Conservation (phyloP, 2,888 invertebrate genomes). For the Limenitis camilla region DNA sequence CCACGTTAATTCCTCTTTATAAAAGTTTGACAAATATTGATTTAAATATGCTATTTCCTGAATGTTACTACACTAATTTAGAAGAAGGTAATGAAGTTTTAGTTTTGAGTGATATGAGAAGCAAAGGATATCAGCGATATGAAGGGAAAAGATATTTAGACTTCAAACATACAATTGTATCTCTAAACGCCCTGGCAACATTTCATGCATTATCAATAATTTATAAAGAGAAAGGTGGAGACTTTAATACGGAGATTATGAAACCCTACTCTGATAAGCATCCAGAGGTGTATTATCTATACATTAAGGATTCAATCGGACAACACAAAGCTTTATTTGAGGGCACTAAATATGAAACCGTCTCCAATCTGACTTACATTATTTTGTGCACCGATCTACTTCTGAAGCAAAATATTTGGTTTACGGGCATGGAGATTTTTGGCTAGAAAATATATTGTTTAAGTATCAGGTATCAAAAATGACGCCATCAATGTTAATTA, state of each 20-base stretch:
- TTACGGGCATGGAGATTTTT: constrained; percentile 27
- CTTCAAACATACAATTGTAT: constrained; percentile 17
- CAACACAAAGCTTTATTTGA: constrained; percentile 17
- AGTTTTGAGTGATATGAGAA: constrained; percentile 24
- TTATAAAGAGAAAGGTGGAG: constrained; percentile 13
- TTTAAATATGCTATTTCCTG: constrained; percentile 18
- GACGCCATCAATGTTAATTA: neutral
- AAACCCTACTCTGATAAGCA: constrained; percentile 16
- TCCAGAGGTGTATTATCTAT: constrained; percentile 8
- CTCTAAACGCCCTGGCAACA: constrained; percentile 19
- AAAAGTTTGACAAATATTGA: constrained; percentile 11
- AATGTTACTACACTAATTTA: constrained; percentile 21
- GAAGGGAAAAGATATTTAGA: constrained; percentile 19
- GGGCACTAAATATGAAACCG: constrained; percentile 15
- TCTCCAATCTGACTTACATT: constrained; percentile 6
- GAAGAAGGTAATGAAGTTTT: constrained; percentile 20
- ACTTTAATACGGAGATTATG: constrained; percentile 5
- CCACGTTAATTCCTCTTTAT: constrained; percentile 20
- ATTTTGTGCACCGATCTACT: neutral
- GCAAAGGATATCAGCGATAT: constrained; percentile 18
- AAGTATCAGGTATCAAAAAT: constrained; percentile 23
- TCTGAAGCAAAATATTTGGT: constrained; percentile 18
- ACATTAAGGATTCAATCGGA: constrained; percentile 14
- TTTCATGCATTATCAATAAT: constrained; percentile 22
- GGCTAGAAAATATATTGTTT: constrained; percentile 27